Base-by-base conservation (phyloP, 53 echinoderm and acorn worm species). In the Mesocentrotus franciscanus region DNA sequence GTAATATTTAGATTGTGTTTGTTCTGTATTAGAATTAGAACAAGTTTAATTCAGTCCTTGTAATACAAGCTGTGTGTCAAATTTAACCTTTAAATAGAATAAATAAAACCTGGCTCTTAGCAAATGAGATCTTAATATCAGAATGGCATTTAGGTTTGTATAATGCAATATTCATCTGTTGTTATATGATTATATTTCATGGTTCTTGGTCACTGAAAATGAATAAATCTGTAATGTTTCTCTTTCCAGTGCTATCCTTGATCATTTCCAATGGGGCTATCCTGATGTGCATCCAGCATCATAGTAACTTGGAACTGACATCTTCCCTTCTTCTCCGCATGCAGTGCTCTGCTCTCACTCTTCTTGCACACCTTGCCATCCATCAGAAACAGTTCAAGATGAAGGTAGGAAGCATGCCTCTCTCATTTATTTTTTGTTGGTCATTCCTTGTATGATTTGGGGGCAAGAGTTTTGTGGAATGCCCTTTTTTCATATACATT, bases 331-430 rank as follows among this genome's bases (percentile, higher is more conserved):
- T 16, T 18, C 34, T 94, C 7, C n/a, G 68, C 66, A 55, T 94
- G 26, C 95, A 94, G 68, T 85, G 95, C 70, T 49, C n/a, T 42
- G 64, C 95, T 55, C 42, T 94, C 26, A 66, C 27, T 33, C 87
- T 94, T 12, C 95, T 94, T 62, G 87, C 95, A 10, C 57, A 94
- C 56, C 85, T 94, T 61, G 68, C 95, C 5, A 11, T 94, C 55
- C 70, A 64, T 56, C 95, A 85, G 56, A 85, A 85, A 35, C 85
- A 85, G 9, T 66, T 22, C 56, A 94, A 85, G 22, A 49, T 94
- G 66, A 94, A 94, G 87, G 95, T 94, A 61, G 30, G 83, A 87
- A 22, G 2, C 9, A 42, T 22, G 1, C 22, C 27, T 9, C 39
- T 49, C 30, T 33, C 14, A 5, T 33, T 81, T 81, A n/a, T n/a